These are phyloP conservation scores for Callopanchax toddi DNA, from an alignment of 2,113 vertebrate genomes.

Conservation along the genomic window DNA sequence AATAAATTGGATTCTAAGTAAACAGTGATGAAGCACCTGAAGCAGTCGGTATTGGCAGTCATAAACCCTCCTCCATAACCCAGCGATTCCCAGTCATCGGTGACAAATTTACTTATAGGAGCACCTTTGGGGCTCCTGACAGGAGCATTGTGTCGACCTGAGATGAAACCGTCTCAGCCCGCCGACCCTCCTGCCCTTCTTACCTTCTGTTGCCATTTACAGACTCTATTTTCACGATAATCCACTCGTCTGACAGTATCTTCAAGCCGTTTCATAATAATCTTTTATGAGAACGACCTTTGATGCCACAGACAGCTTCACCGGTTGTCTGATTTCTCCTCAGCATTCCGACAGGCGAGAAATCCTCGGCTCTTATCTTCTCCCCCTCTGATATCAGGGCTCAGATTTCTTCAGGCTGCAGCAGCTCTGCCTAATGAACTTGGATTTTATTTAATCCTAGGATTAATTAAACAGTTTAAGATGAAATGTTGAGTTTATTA, in stretches of 20 bases:
- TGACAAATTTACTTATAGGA: slow-evolving; percentile 62
- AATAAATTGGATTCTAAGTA: slow-evolving; percentile 74
- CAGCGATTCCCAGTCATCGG: slow-evolving; percentile 58
- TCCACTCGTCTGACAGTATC: slow-evolving; percentile 70
- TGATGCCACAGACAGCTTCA: slow-evolving; percentile 67
- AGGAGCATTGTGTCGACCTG: slow-evolving; percentile 27
- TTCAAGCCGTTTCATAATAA: slow-evolving; percentile 60
- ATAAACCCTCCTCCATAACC: slow-evolving; percentile 51
- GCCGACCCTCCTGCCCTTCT: slow-evolving; percentile 40
- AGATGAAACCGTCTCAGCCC: slow-evolving; percentile 37
- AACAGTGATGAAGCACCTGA: slow-evolving; percentile 73
- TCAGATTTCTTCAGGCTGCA: slow-evolving; percentile 55
- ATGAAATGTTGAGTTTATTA: too few species aligned
- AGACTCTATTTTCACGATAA: slow-evolving; percentile 56
- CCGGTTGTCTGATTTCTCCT: slow-evolving; percentile 54
- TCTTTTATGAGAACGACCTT: slow-evolving; percentile 69
- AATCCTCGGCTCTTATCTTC: slow-evolving; percentile 67
- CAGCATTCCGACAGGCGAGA: slow-evolving; percentile 56
- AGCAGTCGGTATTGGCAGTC: slow-evolving; percentile 59
- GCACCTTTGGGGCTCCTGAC: slow-evolving; percentile 45
- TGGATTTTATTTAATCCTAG: slow-evolving; percentile 42
- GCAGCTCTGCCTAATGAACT: slow-evolving; percentile 67
- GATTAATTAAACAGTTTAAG: slow-evolving; percentile 34
- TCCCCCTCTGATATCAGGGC: slow-evolving; percentile 66
- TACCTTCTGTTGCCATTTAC: slow-evolving; percentile 45